Evolutionary conservation across 2,113 vertebrate genomes (phyloP).

Genomic region (Sminthopsis crassicaudata): DNA sequence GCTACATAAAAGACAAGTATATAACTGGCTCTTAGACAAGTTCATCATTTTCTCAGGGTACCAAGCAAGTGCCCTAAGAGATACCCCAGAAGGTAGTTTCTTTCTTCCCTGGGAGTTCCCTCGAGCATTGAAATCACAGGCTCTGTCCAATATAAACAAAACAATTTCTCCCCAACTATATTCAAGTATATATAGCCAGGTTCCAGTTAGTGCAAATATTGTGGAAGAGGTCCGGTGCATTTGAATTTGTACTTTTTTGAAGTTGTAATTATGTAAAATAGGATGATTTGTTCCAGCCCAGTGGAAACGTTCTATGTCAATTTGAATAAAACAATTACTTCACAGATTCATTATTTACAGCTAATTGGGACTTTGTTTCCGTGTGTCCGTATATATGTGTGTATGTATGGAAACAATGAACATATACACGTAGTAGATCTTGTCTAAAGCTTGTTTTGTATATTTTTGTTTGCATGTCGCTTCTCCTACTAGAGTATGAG

Average conservation of each 20-base stretch:
- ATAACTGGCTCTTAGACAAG: not conserved
- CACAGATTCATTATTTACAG: not conserved
- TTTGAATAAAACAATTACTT: not conserved
- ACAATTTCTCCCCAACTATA: not conserved
- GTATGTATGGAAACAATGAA: not conserved
- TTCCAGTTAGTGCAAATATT: not conserved
- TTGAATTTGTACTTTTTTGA: not conserved
- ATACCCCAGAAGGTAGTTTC: not conserved
- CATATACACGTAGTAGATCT: not conserved
- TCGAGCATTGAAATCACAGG: not conserved
- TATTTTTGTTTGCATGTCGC: not conserved
- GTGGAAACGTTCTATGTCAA: not conserved
- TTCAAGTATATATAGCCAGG: not conserved
- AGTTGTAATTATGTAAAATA: not conserved
- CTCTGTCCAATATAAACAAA: not conserved
- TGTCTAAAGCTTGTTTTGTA: not conserved
- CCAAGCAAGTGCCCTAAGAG: not conserved
- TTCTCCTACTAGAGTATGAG: not conserved
- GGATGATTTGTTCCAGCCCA: not conserved
- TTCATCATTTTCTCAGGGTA: not conserved
- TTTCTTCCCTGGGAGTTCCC: not conserved
- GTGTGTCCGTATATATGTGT: not conserved
- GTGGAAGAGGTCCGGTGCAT: not conserved
- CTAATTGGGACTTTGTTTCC: not conserved
- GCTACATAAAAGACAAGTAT: not conserved